Conservation (phyloP, 2,888 invertebrate genomes). For the Hipparchia semele region DNA sequence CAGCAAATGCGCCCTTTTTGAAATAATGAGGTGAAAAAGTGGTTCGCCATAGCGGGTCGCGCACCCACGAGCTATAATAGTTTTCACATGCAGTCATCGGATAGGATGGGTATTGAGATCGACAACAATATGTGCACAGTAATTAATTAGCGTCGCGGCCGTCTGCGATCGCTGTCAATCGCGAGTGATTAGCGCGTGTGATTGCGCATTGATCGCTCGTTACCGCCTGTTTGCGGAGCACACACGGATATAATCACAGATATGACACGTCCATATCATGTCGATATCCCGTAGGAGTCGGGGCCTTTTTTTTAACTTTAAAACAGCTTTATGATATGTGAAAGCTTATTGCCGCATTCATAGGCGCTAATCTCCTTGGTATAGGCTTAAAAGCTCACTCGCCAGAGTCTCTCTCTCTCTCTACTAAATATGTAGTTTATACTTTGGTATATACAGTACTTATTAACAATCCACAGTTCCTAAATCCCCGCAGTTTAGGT, state of each 20-base stretch:
- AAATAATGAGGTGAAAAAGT: too few relatives aligned
- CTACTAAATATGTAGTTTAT: too few relatives aligned
- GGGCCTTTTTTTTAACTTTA: neutral
- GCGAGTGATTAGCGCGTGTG: constrained; percentile 65
- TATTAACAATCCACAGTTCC: too few relatives aligned
- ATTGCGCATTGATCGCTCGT: constrained; percentile 65
- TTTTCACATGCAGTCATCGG: neutral
- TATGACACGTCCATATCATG: constrained; percentile 15
- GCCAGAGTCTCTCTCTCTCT: too few relatives aligned
- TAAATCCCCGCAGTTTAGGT: too few relatives aligned
- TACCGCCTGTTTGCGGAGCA: constrained; percentile 38
- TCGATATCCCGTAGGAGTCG: constrained; percentile 13
- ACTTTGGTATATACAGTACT: too few relatives aligned
- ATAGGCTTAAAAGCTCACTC: too few relatives aligned
- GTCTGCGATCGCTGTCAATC: constrained; percentile 57
- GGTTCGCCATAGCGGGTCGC: too few relatives aligned
- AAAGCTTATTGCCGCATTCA: neutral
- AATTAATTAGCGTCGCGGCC: constrained; percentile 57
- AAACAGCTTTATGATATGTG: neutral
- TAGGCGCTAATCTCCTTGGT: too few relatives aligned
- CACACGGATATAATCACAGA: constrained; percentile 28
- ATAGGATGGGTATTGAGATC: neutral
- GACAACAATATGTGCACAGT: constrained; percentile 39
- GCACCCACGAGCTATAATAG: too few relatives aligned
- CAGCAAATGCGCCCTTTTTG: too few relatives aligned